Evolutionary conservation across 2,113 vertebrate species (phyloP), one percentile per base, ranked within the genome.

Genomic region (Triplophysa rosa): DNA sequence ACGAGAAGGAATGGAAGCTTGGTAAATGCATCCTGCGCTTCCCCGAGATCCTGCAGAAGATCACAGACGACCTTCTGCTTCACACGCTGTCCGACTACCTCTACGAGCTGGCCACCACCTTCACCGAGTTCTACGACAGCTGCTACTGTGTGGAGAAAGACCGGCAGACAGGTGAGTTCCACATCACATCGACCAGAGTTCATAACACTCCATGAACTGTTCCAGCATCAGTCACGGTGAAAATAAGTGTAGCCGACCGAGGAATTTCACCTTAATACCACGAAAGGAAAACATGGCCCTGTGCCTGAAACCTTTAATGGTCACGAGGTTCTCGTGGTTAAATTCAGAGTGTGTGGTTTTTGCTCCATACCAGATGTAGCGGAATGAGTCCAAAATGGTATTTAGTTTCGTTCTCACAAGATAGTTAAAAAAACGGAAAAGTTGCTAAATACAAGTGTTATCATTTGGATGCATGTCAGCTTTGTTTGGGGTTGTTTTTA

Each of bases 111-210:
- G 97, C 98, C 85, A 97, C 96, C 67, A 96, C 96, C 81, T 99
- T 98, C 92, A 99, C 98, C 0, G 98, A 99, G 92, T 99, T 98
- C 93, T 99, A 99, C 0, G 98, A 99, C 87, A 95, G 89, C 93
- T 99, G 98, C 90, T 99, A 99, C 86, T 99, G 98, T 0, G 94
- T 99, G 62, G 98, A 99, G 90, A 99, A 99, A 88, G 96, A 98
- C 89, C 87, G 97, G 2, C 93, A 96, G 83, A 99, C 94, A 2
- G 97, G 98, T 98, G 77, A 87, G 94, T 71, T 16, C 33, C 33
- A 37, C 33, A 37, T 37, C 33, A 7, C 33, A 37, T 37, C 54
- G 52, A 4, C 56, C 16, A 19, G 52, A 8, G 52, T 54, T 24
- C 24, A 23, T 62, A 62, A 24, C 8, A 11, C 24, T 21, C 17